These are phyloP conservation scores for Caenorhabditis sp. DNA, from an alignment of 2,888 invertebrate species.

Conservation along the genomic window DNA sequence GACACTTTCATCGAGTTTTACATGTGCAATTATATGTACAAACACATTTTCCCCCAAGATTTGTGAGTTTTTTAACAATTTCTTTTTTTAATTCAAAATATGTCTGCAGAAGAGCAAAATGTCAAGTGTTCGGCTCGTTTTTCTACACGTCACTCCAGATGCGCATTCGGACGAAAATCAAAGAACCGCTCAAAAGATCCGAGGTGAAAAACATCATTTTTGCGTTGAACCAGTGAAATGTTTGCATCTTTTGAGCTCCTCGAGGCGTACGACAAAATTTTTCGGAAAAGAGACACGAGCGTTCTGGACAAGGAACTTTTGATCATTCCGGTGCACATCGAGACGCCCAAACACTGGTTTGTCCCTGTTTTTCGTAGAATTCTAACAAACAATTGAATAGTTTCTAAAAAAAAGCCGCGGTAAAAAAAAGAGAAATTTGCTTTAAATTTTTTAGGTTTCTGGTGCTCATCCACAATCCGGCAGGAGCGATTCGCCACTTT, in stretches of 20 bases:
- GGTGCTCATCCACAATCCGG: slow-evolving; percentile 36
- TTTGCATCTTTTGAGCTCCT: too few species aligned
- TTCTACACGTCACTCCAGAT: slow-evolving; percentile 9
- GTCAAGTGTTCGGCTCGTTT: slow-evolving; percentile 15
- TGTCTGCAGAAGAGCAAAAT: neutral
- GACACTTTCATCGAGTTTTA: slow-evolving; percentile 31
- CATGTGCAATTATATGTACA: slow-evolving; percentile 6
- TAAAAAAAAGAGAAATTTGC: too few species aligned
- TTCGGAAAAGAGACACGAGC: neutral
- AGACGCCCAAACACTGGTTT: slow-evolving; percentile 33
- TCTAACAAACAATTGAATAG: neutral
- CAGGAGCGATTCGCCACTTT: slow-evolving; percentile 30
- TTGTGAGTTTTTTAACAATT: neutral
- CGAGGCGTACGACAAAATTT: neutral
- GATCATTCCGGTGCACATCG: slow-evolving; percentile 17
- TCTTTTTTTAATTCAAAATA: neutral
- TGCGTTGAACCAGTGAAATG: too few species aligned
- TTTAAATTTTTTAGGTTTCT: slow-evolving; percentile 30
- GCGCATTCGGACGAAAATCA: neutral
- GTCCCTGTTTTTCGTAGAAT: neutral
- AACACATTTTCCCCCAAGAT: neutral
- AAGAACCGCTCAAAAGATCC: slow-evolving; percentile 11
- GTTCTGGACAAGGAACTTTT: slow-evolving; percentile 21
- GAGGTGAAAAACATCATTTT: too few species aligned
- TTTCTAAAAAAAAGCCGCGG: too few species aligned